Evolutionary conservation across 2,888 invertebrate genomes (phyloP), one percentile per base, ranked within the genome.

Genomic region (Drosophila buzzatii): DNA sequence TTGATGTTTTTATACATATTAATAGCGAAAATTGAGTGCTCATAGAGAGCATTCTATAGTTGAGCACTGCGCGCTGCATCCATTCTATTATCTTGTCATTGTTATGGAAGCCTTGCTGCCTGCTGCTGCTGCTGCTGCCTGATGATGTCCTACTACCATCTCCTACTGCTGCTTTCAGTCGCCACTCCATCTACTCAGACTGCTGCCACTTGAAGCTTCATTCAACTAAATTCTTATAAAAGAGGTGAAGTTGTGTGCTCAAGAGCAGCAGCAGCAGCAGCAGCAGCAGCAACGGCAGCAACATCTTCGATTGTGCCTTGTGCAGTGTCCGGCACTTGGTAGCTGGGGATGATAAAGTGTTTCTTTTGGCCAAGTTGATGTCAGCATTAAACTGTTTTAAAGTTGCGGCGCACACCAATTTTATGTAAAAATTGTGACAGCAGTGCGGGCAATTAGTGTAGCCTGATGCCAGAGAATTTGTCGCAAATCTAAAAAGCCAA

Each of bases 401-500:
- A 80, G 66, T 71, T 62, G 51, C 53, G 31, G 64, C 33, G 23
- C n/a, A 39, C 51, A 39, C 51, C 61, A 27, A 41, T 57, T 73
- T 47, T 60, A 75, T 80, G 79, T 79, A 82, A 81, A 84, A 72
- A 76, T 35, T 85, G 89, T 77, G 77, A 62, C 89, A 79, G 71
- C 70, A 82, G 67, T 82, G 85, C 73, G 75, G 89, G 81, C 90
- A 85, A 85, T 85, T 85, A 85, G 85, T 80, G 86, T 68, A 71
- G 56, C 57, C 65, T 63, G 61, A 45, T 58, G 71, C 70, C 68
- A 69, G 45, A 72, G 79, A 88, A 89, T 85, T 85, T 86, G 90
- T 86, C 86, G 90, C 79, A 90, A 86, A 90, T 90, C 77, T 88
- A 85, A 90, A 85, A 85, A 88, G 90, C 90, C 90, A 85, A 86